These are phyloP conservation scores for Aethina tumida DNA, from an alignment of 1,140 invertebrate genomes.

Conservation along the genomic window DNA sequence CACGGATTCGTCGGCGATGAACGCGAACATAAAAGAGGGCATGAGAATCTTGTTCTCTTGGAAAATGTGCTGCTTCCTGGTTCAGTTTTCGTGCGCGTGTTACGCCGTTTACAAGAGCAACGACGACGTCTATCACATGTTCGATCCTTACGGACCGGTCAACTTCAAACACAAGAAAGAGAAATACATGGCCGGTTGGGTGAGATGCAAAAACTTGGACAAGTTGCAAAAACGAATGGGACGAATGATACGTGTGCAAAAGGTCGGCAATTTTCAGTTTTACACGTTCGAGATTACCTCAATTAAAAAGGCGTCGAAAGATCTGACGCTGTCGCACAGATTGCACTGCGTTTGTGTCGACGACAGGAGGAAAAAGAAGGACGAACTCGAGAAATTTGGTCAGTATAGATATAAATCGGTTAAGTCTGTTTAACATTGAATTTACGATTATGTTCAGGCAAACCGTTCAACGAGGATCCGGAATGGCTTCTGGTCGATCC, in stretches of 20 bases:
- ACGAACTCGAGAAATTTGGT: neutral
- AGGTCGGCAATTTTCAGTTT: conserved; percentile 25
- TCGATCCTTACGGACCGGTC: conserved; percentile 43
- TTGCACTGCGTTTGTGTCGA: conserved; percentile 31
- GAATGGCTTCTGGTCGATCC: conserved; percentile 29
- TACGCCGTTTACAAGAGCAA: conserved; percentile 40
- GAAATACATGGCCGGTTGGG: conserved; percentile 24
- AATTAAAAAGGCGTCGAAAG: conserved; percentile 39
- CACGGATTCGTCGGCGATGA: conserved; percentile 31
- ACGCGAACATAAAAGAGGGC: conserved; percentile 40
- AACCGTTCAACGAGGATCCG: conserved; percentile 30
- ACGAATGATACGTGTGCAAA: neutral
- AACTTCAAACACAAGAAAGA: conserved; percentile 15
- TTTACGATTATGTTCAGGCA: conserved; percentile 12
- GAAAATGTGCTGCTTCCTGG: conserved; percentile 43
- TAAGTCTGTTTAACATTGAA: neutral
- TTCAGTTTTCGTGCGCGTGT: conserved; percentile 42
- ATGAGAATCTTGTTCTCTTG: conserved; percentile 7
- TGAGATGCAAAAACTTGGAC: conserved; percentile 20
- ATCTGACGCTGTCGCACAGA: conserved; percentile 37
- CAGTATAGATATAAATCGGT: neutral
- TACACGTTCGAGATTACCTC: conserved; percentile 45
- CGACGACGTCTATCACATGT: conserved; percentile 45
- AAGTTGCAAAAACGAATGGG: conserved; percentile 14
- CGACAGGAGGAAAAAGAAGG: conserved; percentile 32